A percentile compares a stretch with the other conserved stretches of the same genome.
Evolutionary conservation across 2,888 invertebrate species (phyloP).

Genomic region (Tubulanus polymorphus): DNA sequence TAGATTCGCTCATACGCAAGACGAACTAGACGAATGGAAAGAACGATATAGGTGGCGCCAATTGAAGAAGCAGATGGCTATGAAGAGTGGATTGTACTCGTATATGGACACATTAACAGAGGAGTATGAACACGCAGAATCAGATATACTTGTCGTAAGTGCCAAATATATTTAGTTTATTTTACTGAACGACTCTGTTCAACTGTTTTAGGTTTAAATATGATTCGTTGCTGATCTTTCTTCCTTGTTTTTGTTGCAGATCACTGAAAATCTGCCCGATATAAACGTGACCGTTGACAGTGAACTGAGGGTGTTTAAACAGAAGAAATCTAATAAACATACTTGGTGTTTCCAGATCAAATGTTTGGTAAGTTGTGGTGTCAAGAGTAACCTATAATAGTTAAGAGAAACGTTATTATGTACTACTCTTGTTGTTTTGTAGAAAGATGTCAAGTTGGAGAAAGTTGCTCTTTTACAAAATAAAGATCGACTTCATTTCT

Average conservation of each 20-base stretch:
- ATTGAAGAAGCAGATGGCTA: conserved; percentile 44
- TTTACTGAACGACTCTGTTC: not conserved
- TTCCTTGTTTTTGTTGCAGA: not conserved
- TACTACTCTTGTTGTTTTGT: no score
- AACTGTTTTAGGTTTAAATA: not conserved
- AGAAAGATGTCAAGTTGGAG: no score
- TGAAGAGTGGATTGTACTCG: conserved; percentile 40
- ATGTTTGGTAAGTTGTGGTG: conserved; percentile 23
- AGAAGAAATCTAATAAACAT: not conserved
- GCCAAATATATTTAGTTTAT: not conserved
- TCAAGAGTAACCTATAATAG: not conserved
- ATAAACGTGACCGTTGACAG: not conserved
- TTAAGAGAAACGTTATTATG: no score
- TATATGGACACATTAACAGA: conserved; percentile 44
- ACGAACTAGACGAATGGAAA: conserved; percentile 49
- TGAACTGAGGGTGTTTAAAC: not conserved
- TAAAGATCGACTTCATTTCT: conserved; percentile 44
- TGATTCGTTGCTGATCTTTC: no score
- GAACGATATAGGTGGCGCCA: conserved; percentile 44
- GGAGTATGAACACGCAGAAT: conserved; percentile 33
- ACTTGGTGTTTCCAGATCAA: not conserved
- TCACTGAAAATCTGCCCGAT: not conserved
- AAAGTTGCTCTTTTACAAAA: conserved; percentile 41
- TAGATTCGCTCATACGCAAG: conserved; percentile 41
- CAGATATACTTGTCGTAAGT: conserved; percentile 37